Percentiles rank a stretch among this genome's conserved stretches.
phyloP scores from a whole-genome alignment of 1,140 invertebrate species.

The Drosophila erecta region DNA sequence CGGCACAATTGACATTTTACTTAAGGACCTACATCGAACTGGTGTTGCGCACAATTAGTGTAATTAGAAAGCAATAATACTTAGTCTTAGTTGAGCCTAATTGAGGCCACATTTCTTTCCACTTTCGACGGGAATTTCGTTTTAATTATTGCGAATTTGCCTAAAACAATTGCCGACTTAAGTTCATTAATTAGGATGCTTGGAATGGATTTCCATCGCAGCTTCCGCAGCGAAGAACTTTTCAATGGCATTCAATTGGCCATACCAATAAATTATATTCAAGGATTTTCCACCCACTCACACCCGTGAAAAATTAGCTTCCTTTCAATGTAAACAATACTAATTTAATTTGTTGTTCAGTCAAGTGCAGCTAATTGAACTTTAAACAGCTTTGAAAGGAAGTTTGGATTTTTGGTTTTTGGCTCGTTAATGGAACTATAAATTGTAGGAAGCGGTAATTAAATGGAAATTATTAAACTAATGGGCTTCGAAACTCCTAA shows the following conservation, averaged over 20 bases:
- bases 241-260: constrained; percentile 51
- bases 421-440: constrained; percentile 16
- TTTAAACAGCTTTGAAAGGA: constrained; percentile 35
- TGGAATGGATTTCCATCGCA: constrained; percentile 9
- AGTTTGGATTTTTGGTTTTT: constrained; percentile 15
- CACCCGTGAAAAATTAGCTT: constrained; percentile 2
- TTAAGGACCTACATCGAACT: constrained; percentile 69
- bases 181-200: constrained; percentile 62
- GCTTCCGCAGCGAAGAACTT: constrained; percentile 45
- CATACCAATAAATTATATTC: constrained; percentile 62
- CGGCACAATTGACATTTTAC: constrained; percentile 78
- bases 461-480: background rate
- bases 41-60: constrained; percentile 67
- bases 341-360: constrained; percentile 69
- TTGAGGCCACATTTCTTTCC: constrained; percentile 37
- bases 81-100: constrained; percentile 59
- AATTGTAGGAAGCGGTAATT: constrained; percentile 9
- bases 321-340: constrained; percentile 42
- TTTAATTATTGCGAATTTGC: constrained; percentile 62
- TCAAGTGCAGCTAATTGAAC: constrained; percentile 63
- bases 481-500: background rate
- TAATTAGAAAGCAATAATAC: constrained; percentile 83
- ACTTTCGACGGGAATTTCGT: constrained; percentile 25
- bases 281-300: constrained; percentile 10
- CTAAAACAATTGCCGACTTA: constrained; percentile 63